Percentiles rank a stretch among this genome's conserved stretches.
phyloP scores from a whole-genome alignment of 2,797 vertebrate genomes.

The Sebastes melanostomus region DNA sequence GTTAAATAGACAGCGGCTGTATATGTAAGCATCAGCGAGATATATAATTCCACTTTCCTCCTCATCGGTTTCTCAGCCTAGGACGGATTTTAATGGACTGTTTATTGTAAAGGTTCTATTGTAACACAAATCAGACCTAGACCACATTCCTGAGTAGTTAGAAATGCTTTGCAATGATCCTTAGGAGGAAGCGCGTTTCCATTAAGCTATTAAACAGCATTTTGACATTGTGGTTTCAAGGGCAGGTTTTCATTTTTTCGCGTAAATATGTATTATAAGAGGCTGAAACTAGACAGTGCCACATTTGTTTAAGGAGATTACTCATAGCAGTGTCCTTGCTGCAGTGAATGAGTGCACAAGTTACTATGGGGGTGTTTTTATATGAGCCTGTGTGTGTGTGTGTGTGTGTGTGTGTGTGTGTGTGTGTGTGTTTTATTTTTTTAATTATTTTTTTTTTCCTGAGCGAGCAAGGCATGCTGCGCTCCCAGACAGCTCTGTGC shows the following conservation, averaged over 20 bases:
- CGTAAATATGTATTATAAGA: conserved; percentile 38
- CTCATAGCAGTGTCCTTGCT: conserved; percentile 59
- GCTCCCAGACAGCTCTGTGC: conserved; percentile 73
- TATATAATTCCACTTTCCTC: conserved; percentile 9
- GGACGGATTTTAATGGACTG: conserved; percentile 2
- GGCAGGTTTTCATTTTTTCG: conserved; percentile 34
- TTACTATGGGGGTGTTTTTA: conserved; percentile 31
- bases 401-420: neutral
- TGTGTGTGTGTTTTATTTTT: neutral
- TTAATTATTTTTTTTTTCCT: conserved; percentile 27
- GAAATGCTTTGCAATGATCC: conserved; percentile 5
- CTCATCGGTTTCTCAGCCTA: neutral
- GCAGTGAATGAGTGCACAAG: conserved; percentile 41
- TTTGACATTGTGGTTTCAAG: conserved; percentile 57
- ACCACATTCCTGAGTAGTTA: neutral
- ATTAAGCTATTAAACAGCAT: conserved; percentile 39
- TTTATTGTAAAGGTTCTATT: conserved; percentile 6
- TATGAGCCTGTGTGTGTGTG: conserved; percentile 6
- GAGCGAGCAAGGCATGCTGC: conserved; percentile 67
- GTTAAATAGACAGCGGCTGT: neutral
- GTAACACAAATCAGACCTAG: neutral
- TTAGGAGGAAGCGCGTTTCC: conserved; percentile 22
- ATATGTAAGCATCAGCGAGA: neutral
- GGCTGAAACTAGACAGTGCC: conserved; percentile 35
- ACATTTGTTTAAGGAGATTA: conserved; percentile 61